Conservation (phyloP, 2,113 vertebrate species). For the Semnornis frantzii region DNA sequence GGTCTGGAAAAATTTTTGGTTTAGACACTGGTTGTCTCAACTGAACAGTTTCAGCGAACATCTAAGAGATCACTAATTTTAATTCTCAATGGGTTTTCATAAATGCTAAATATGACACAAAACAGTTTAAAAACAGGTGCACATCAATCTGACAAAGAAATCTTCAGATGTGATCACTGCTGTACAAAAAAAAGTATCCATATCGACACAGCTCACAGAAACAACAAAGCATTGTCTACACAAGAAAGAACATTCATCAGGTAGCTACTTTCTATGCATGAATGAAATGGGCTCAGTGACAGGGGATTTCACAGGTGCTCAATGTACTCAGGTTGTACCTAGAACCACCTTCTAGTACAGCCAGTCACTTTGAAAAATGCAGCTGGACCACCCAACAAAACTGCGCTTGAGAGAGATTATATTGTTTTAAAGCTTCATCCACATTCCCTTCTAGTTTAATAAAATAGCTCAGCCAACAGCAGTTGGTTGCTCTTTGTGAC, state of each 20-base stretch:
- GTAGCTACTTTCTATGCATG: not conserved
- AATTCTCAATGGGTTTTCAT: not conserved
- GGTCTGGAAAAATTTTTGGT: not conserved
- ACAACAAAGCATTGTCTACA: not conserved
- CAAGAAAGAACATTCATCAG: not conserved
- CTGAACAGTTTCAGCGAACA: not conserved
- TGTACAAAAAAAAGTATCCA: not conserved
- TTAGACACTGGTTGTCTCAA: not conserved
- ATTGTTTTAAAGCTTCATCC: not conserved
- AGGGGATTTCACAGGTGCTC: not conserved
- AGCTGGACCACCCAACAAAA: not conserved
- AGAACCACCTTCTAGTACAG: not conserved
- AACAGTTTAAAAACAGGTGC: not conserved
- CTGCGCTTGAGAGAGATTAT: not conserved
- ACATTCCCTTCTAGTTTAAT: not conserved
- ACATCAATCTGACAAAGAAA: slow-evolving; percentile 1
- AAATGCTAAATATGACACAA: not conserved
- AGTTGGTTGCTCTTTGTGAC: not conserved
- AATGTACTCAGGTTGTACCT: not conserved
- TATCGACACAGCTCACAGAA: slow-evolving; percentile 37
- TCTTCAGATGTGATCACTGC: not conserved
- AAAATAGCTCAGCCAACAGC: not conserved
- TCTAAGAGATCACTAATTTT: not conserved
- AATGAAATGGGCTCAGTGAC: not conserved
- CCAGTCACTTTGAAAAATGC: not conserved